phyloP scores from a whole-genome alignment of 2,113 vertebrate species.

The Acrocephalus arundinaceus region DNA sequence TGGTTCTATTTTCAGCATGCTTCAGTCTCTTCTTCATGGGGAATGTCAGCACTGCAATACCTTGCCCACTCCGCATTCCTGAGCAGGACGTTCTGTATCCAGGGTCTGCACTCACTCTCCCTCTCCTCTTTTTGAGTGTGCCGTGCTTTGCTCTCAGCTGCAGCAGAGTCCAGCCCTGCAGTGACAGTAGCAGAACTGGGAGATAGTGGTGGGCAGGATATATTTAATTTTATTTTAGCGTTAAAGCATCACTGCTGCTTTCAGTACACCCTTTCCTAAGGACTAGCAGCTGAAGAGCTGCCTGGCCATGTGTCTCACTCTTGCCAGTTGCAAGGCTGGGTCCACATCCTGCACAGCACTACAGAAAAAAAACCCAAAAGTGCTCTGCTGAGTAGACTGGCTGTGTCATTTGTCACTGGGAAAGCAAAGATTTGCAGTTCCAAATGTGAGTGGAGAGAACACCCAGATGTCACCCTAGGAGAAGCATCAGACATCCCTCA shows the following conservation, averaged over 20 bases:
- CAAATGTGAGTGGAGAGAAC: not conserved
- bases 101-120: not conserved
- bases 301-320: not conserved
- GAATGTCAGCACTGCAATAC: conserved; percentile 14
- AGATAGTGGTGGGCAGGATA: not conserved
- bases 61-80: not conserved
- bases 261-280: not conserved
- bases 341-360: not conserved
- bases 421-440: not conserved
- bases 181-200: not conserved
- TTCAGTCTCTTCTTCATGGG: not conserved
- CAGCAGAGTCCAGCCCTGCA: not conserved
- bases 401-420: not conserved
- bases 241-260: not conserved
- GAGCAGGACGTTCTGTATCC: not conserved
- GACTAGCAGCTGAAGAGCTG: not conserved
- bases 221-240: not conserved
- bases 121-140: not conserved
- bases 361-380: not conserved
- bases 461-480: not conserved
- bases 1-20: conserved; percentile 31
- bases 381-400: not conserved
- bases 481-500: not conserved
- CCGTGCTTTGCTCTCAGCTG: not conserved
- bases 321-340: not conserved